Base-by-base conservation (phyloP, 1,140 invertebrate species). In the Kradibia gibbosae region DNA sequence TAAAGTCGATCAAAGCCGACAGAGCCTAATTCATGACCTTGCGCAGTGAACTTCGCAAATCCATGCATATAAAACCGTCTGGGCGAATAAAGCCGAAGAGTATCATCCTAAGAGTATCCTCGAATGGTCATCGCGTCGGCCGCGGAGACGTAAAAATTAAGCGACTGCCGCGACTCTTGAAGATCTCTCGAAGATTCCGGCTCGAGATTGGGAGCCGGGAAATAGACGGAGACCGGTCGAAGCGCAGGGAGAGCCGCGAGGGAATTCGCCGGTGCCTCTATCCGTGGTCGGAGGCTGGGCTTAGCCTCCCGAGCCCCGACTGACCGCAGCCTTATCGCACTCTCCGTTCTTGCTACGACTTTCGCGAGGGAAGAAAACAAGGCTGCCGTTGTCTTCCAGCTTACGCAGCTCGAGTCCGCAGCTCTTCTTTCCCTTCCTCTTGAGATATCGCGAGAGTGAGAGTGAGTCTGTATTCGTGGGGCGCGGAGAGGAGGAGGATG, bases 291-390 rank as follows among this genome's bases (percentile, higher is more conserved):
- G 3, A 15, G 28, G 15, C 7, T 4, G 42, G 10, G 36, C 39
- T 72, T 80, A 71, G 62, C 78, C 22, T 80, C 73, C 73, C 48
- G 48, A 80, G 17, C 25, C 70, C 15, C 65, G 50, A 71, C 71
- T 78, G 71, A 71, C 22, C 25, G 22, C 48, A 53, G 28, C 28
- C 57, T 65, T 31, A 77, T 65, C 73, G 3, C 22, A 36, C 5
- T 36, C 7, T 1, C n/a, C 0, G 5, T 71, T 50, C 25, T 48
- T 20, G 25, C 25, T 20, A 36, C n/a, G 17, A 75, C 45, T 39
- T 42, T 48, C 42, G 39, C 55, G 15, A 3, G 4, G n/a, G 36
- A 42, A n/a, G n/a, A 71, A 78, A 70, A 70, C 62, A 78, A 70
- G 8, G 11, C 57, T 31, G 28, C 22, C 25, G 28, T 11, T 48